Evolutionary conservation across 2,888 invertebrate genomes (phyloP), one percentile per base, ranked within the genome.

Genomic region (Palloptera scutellata): DNA sequence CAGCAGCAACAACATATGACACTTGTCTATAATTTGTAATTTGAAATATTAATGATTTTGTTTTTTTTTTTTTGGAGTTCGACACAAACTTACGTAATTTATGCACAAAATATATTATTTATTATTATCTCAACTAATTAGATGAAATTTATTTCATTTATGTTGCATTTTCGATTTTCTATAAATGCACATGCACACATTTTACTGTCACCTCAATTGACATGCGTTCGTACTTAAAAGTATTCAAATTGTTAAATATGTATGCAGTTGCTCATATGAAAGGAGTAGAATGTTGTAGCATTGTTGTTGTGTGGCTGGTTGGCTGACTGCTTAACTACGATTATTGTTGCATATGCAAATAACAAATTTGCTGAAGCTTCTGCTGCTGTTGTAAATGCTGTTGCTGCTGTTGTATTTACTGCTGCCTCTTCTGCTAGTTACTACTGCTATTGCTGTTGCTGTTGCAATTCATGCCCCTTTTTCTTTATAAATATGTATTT

Each of bases 281-380:
- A n/a, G n/a, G n/a, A n/a, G n/a, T n/a, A n/a, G 64, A 48, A 30
- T 17, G 17, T 57, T 51, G 51, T 57, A 41, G 64, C 30, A 12
- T 57, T 19, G 57, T 57, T 57, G 55, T 64, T 64, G 57, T 55
- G 55, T 30, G 30, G 30, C 30, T 30, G 30, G 6, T 30, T 30
- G 30, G 30, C 30, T n/a, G n/a, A 30, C 2, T 30, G 64, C 64
- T 55, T 57, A 57, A 48, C 57, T 40, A 57, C 51, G 55, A 57
- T 40, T 64, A 55, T 45, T 48, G 54, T 15, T 30, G 30, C 40
- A 48, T 30, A 30, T 30, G 30, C 30, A 30, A 30, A 30, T 30
- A 30, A 6, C 30, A 30, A 30, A 30, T 30, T 30, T 30, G 30
- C 6, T 30, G 30, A 30, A 30, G 30, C 30, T 30, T 30, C 30